A percentile compares a stretch with the other conserved stretches of the same genome.
Conservation (phyloP, 2,113 vertebrate genomes). For the chimpanzee (Pan troglodytes) region NHGRI_mPanTro3-v2.1_pri NC_086015.1:60161501-60162000, state of each 20-base stretch:
- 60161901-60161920: too few species aligned
- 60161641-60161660: not conserved
- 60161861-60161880: too few species aligned
- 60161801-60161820: constrained; percentile 11
- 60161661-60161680: not conserved
- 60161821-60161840: too few species aligned
- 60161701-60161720: not conserved
- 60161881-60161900: too few species aligned
- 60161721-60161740: not conserved
- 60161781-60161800: not conserved
- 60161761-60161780: not conserved
- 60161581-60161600: not conserved
- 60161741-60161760: not conserved
- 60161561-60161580: not conserved
- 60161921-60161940: too few species aligned
- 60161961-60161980: too few species aligned
- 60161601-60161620: not conserved
- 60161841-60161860: too few species aligned
- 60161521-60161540: not conserved
- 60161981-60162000: too few species aligned
- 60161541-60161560: not conserved
- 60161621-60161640: not conserved
- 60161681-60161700: not conserved
- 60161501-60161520: not conserved
- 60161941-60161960: too few species aligned